These are phyloP conservation scores for Hypsopygia costalis DNA, from an alignment of 2,888 invertebrate species.

Conservation along the genomic window DNA sequence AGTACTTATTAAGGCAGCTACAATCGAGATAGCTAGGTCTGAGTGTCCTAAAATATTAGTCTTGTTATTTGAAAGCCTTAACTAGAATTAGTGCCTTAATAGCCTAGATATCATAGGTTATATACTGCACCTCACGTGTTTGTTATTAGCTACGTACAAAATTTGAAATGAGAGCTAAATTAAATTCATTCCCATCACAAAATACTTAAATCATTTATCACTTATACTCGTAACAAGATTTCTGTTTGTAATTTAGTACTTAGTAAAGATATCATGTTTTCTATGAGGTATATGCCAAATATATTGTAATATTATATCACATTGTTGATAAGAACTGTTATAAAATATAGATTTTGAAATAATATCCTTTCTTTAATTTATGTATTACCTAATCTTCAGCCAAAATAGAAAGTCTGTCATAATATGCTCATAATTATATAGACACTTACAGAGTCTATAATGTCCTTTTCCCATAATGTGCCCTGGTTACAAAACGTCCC, in stretches of 20 bases:
- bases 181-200: constrained; percentile 52
- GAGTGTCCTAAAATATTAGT: constrained; percentile 15
- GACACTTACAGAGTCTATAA: no score
- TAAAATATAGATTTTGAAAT: constrained; percentile 71
- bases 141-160: constrained; percentile 18
- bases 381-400: constrained; percentile 2
- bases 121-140: constrained; percentile 19
- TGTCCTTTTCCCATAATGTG: no score
- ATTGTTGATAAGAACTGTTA: constrained; percentile 77
- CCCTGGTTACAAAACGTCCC: no score
- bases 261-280: constrained; percentile 49
- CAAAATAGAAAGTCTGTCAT: no score
- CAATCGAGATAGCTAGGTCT: constrained; percentile 22
- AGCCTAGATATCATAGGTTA: constrained; percentile 36
- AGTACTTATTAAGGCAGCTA: constrained; percentile 38
- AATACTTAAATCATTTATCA: constrained; percentile 24
- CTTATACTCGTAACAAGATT: constrained; percentile 18
- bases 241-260: constrained; percentile 45
- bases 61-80: constrained; percentile 39
- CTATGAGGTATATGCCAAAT: constrained; percentile 75
- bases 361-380: constrained; percentile 26
- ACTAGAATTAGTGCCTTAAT: constrained; percentile 61
- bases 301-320: constrained; percentile 76
- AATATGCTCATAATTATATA: no score
- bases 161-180: constrained; percentile 8